Evolutionary conservation across 2,888 invertebrate genomes (phyloP).

Genomic region (Myopa tessellatipennis): DNA sequence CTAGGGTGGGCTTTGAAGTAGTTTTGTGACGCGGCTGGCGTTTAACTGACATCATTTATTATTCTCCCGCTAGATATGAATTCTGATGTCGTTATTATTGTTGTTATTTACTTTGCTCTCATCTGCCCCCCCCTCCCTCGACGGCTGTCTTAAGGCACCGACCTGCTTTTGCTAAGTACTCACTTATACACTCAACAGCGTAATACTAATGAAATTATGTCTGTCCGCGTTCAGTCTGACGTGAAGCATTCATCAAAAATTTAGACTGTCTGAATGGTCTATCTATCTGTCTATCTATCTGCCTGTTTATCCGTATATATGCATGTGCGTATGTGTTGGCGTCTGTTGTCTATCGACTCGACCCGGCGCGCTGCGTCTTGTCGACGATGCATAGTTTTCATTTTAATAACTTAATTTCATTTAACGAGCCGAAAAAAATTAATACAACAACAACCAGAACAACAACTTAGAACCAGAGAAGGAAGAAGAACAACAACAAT

Average conservation of each 20-base stretch:
- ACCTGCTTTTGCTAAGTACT: background rate
- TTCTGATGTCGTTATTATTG: background rate
- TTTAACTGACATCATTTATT: slow-evolving; percentile 30
- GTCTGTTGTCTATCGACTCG: background rate
- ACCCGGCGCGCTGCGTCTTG: background rate
- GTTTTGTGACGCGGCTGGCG: slow-evolving; percentile 26
- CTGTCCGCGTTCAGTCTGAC: slow-evolving; percentile 7
- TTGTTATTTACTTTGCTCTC: background rate
- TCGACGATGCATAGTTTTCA: slow-evolving; percentile 51
- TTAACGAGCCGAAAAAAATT: slow-evolving; percentile 16
- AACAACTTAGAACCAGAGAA: background rate
- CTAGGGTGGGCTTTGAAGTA: slow-evolving; percentile 10
- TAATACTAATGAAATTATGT: slow-evolving; percentile 12
- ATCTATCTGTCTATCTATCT: slow-evolving; percentile 43
- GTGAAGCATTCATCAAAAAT: slow-evolving; percentile 34
- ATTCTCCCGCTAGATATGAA: slow-evolving; percentile 13
- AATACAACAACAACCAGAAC: background rate
- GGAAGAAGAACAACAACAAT: slow-evolving; percentile 24
- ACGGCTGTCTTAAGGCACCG: background rate
- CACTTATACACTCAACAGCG: background rate
- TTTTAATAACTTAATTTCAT: slow-evolving; percentile 64
- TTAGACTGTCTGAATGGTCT: slow-evolving; percentile 14
- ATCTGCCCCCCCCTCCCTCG: background rate
- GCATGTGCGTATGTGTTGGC: slow-evolving; percentile 13
- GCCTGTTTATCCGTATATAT: slow-evolving; percentile 16